Conservation (phyloP, 2,113 vertebrate genomes). For the Paedocypris sp. region DNA sequence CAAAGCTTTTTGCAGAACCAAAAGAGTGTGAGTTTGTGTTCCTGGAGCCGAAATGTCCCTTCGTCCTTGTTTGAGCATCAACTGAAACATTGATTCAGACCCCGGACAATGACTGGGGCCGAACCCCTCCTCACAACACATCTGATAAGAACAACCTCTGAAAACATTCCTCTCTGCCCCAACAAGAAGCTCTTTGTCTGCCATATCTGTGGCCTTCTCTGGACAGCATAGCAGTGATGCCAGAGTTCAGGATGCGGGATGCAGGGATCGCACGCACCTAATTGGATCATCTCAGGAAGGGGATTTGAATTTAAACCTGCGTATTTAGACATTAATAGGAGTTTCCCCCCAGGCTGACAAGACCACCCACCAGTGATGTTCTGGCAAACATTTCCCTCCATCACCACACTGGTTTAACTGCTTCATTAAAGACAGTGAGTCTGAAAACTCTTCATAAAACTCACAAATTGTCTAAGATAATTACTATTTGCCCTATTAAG, state of each 20-base stretch:
- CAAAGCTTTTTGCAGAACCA: no score
- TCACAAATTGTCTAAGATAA: neutral
- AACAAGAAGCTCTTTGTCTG: slow-evolving; percentile 48
- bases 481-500: neutral
- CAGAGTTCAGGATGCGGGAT: slow-evolving; percentile 17
- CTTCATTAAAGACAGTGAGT: slow-evolving; percentile 16
- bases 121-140: slow-evolving; percentile 35
- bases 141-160: slow-evolving; percentile 52
- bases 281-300: slow-evolving; percentile 37
- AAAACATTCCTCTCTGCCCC: slow-evolving; percentile 41
- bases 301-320: slow-evolving; percentile 35
- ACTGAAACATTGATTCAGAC: slow-evolving; percentile 35
- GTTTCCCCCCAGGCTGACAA: slow-evolving; percentile 9
- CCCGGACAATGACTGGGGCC: slow-evolving; percentile 39
- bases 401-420: slow-evolving; percentile 7
- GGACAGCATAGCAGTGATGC: neutral
- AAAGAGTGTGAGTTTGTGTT: no score
- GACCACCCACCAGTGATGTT: slow-evolving; percentile 31
- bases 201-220: slow-evolving; percentile 24
- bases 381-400: slow-evolving; percentile 14
- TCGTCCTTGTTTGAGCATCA: neutral
- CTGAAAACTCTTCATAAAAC: neutral
- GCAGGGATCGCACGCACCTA: slow-evolving; percentile 28
- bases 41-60: slow-evolving; percentile 9
- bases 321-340: slow-evolving; percentile 26